Percentiles rank a stretch among this genome's conserved stretches.
Evolutionary conservation across 2,888 invertebrate genomes (phyloP).

Genomic region (Thecophora atra): DNA sequence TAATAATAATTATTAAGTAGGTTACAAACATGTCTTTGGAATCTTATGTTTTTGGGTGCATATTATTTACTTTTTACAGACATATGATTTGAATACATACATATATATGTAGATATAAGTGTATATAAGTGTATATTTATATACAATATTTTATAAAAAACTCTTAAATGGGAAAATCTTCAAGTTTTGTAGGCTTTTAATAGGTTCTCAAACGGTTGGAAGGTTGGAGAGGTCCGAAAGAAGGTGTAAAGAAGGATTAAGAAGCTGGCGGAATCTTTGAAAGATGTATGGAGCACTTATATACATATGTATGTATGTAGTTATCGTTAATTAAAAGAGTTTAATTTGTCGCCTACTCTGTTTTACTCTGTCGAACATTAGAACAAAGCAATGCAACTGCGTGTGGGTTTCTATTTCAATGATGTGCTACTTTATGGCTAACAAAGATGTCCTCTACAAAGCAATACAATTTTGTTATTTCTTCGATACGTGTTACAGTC

Average conservation of each 20-base stretch:
- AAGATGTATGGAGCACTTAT: too few species aligned
- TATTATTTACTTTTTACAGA: constrained; percentile 27
- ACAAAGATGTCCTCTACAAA: constrained; percentile 23
- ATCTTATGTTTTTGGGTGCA: constrained; percentile 1
- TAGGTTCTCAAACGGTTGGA: too few species aligned
- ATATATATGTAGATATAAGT: constrained; percentile 52
- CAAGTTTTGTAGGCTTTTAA: too few species aligned
- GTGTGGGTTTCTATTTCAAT: constrained; percentile 29
- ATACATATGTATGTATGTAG: too few species aligned
- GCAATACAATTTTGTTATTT: constrained; percentile 14
- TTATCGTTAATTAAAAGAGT: too few species aligned
- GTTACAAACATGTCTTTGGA: background rate
- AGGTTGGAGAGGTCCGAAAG: too few species aligned
- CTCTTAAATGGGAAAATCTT: too few species aligned
- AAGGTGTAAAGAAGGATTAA: too few species aligned
- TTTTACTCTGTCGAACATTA: constrained; percentile 37
- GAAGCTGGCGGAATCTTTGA: too few species aligned
- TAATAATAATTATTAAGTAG: background rate
- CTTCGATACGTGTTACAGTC: background rate
- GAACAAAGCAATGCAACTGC: constrained; percentile 27
- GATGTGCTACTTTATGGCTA: background rate
- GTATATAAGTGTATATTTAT: constrained; percentile 56
- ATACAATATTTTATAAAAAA: constrained; percentile 48
- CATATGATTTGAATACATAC: background rate
- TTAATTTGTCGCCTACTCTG: too few species aligned